Conservation (phyloP, 2,888 invertebrate genomes). For the Eilema sororculum region DNA sequence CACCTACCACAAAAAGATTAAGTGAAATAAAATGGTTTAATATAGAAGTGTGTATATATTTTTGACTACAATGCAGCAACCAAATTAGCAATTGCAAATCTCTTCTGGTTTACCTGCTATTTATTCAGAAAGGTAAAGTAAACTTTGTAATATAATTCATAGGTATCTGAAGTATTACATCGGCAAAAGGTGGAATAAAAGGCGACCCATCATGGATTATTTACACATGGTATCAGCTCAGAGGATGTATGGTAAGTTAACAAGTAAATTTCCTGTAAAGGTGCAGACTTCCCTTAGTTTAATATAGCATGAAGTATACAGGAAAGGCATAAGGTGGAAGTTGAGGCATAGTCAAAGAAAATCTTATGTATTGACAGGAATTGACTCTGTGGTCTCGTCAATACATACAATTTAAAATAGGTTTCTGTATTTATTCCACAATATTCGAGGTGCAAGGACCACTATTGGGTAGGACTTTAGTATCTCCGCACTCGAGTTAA, state of each 20-base stretch:
- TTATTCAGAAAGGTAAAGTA: not conserved
- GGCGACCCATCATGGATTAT: constrained; percentile 93
- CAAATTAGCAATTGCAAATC: no score
- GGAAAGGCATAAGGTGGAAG: no score
- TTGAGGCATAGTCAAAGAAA: not conserved
- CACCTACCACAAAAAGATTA: no score
- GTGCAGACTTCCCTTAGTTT: no score
- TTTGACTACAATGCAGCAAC: no score
- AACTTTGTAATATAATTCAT: constrained; percentile 51
- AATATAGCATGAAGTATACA: no score
- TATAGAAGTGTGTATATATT: no score
- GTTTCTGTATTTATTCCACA: not conserved
- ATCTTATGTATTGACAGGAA: not conserved
- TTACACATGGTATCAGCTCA: constrained; percentile 90
- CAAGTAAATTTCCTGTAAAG: not conserved
- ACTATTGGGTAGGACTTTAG: no score
- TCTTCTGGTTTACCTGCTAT: no score
- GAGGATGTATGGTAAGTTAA: constrained; percentile 92
- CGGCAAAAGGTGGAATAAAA: constrained; percentile 88
- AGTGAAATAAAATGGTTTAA: no score
- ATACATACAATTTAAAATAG: not conserved
- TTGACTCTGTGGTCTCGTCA: not conserved
- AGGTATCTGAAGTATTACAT: constrained; percentile 92
- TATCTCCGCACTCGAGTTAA: no score
- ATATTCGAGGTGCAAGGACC: not conserved